Evolutionary conservation across 1,140 invertebrate genomes (phyloP).

Genomic region (Pemphigus obesinymphae): DNA sequence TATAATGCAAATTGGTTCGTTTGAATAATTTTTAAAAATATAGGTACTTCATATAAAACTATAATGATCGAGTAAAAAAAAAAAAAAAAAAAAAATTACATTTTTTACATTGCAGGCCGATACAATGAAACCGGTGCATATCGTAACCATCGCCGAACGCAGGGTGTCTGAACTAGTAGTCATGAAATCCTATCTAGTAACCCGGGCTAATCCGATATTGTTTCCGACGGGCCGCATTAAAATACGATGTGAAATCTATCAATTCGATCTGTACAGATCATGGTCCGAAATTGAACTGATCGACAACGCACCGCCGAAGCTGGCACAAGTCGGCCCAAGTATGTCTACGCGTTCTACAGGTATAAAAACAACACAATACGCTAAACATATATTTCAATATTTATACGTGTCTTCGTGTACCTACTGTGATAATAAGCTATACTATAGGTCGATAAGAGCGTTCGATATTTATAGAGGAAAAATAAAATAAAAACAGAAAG

Average conservation of each 20-base stretch:
- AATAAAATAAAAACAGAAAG: no score
- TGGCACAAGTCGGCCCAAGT: constrained; percentile 14
- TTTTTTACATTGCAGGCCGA: neutral
- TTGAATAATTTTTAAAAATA: no score
- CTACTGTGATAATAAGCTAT: no score
- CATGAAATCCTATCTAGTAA: neutral
- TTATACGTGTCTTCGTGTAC: no score
- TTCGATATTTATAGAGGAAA: no score
- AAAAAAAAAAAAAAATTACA: no score
- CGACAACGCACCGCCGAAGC: constrained; percentile 27
- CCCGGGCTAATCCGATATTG: neutral
- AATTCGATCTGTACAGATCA: constrained; percentile 16
- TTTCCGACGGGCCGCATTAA: constrained; percentile 23
- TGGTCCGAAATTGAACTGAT: constrained; percentile 15
- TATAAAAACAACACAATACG: no score
- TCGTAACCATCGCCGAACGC: neutral
- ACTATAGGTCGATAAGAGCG: no score
- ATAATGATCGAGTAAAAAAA: no score
- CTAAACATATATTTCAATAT: no score
- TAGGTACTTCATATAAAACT: neutral
- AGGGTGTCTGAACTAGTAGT: neutral
- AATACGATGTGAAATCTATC: constrained; percentile 5
- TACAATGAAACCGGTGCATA: neutral
- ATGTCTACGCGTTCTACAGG: constrained; percentile 5
- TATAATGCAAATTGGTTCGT: no score